phyloP scores from a whole-genome alignment of 1,140 invertebrate species.

The Drosophila fuyamai region DNA sequence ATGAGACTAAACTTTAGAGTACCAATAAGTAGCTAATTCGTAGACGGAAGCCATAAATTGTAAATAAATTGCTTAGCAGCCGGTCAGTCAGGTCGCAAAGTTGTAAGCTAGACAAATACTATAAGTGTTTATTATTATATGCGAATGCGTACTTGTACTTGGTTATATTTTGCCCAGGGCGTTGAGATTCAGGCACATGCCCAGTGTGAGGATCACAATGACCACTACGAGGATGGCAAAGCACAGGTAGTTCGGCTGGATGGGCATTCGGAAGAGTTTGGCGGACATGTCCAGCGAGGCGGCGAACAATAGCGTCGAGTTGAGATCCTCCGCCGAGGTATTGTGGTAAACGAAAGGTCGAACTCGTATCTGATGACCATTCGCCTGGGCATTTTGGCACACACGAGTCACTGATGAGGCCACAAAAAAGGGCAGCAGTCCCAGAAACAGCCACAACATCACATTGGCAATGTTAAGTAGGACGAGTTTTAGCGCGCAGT shows the following conservation, averaged over 20 bases:
- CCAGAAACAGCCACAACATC: constrained; percentile 89
- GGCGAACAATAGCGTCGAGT: constrained; percentile 91
- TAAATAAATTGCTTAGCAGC: constrained; percentile 70
- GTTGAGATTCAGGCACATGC: constrained; percentile 87
- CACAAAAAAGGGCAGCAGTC: constrained; percentile 88
- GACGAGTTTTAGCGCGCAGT: constrained; percentile 86
- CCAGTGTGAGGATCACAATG: constrained; percentile 88
- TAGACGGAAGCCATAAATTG: constrained; percentile 58
- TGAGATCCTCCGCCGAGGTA: constrained; percentile 89
- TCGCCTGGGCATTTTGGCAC: constrained; percentile 88
- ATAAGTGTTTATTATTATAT: constrained; percentile 40
- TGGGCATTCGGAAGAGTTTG: constrained; percentile 89
- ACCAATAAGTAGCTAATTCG: constrained; percentile 70
- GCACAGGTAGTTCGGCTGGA: constrained; percentile 89
- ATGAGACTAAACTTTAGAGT: constrained; percentile 65
- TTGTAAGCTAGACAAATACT: constrained; percentile 59
- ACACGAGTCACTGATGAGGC: constrained; percentile 91
- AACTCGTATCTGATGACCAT: constrained; percentile 91
- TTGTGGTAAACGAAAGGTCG: constrained; percentile 92
- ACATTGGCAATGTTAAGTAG: constrained; percentile 88
- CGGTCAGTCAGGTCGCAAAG: constrained; percentile 29
- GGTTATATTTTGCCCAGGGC: constrained; percentile 63
- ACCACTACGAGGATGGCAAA: constrained; percentile 87
- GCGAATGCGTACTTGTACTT: constrained; percentile 18
- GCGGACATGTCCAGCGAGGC: constrained; percentile 90